Base-by-base conservation (phyloP, 2,888 invertebrate species). In the Hemaris fuciformis region DNA sequence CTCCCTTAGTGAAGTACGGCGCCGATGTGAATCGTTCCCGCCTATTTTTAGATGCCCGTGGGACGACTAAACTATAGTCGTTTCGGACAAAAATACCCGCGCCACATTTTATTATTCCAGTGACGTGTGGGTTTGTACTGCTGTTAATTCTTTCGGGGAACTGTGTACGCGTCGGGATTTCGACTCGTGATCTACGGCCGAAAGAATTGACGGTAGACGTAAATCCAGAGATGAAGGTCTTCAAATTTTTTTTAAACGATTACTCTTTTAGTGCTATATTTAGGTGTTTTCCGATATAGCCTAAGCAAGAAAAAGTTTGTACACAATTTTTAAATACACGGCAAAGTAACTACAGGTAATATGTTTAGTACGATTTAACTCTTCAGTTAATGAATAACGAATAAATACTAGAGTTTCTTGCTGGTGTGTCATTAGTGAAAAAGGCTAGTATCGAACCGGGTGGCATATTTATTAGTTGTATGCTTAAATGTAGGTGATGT, bases 71-170 rank as follows among this genome's bases (percentile, higher is more conserved):
- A 43, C 20, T 43, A 43, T 43, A 20, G 20, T 3, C 43, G 18
- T 18, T 53, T 31, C 18, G 3, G 7, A 13, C 45, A 4, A 18
- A 53, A 53, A 53, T 20, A 53, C 10, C 5, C 10, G 27, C 18
- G 48, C 6, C 25, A 15, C 15, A 53, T 31, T 53, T 53, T 53
- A 53, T 53, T 53, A 53, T 31, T 53, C 53, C 53, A 31, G 31
- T 53, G 53, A 53, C 53, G 53, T 53, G 18, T 31, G 31, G 53
- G 53, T 53, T 53, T 53, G 8, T 53, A 53, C 53, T 31, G 18
- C 53, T n/a, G 31, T 53, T 53, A 53, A 31, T 27, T 18, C 31
- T 31, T 53, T 53, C 53, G 31, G 18, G 18, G 53, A 31, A 53
- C 18, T 31, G 10, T 13, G 23, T 42, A 18, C 45, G 45, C 10